phyloP scores from a whole-genome alignment of 2,888 invertebrate species.

The Erannis defoliaria region DNA sequence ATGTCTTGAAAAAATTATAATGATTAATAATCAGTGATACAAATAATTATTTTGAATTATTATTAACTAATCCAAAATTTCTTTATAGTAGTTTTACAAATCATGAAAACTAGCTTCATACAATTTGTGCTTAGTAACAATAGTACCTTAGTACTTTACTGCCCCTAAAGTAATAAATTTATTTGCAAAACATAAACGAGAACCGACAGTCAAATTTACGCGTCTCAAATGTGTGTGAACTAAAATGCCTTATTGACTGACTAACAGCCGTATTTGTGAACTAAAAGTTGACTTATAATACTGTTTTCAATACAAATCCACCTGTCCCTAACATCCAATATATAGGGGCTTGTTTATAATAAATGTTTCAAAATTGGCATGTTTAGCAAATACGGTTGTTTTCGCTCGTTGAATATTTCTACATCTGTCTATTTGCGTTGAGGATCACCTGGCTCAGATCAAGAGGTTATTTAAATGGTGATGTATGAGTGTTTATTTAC shows the following conservation, averaged over 20 bases:
- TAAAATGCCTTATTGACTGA: slow-evolving; percentile 34
- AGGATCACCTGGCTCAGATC: slow-evolving; percentile 7
- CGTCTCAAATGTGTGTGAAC: slow-evolving; percentile 18
- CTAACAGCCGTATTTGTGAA: slow-evolving; percentile 26
- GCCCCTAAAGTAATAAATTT: background rate
- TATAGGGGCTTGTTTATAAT: slow-evolving; percentile 32
- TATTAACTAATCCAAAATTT: too few relatives aligned
- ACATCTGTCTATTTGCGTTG: background rate
- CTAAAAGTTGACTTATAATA: slow-evolving; percentile 27
- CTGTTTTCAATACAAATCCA: slow-evolving; percentile 21
- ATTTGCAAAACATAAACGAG: background rate
- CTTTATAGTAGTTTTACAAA: too few relatives aligned
- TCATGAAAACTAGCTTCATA: too few relatives aligned
- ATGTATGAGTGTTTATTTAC: too few relatives aligned
- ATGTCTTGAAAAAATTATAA: too few relatives aligned
- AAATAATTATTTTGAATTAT: too few relatives aligned
- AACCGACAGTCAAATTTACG: slow-evolving; percentile 6
- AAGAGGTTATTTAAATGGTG: background rate
- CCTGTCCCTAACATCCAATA: slow-evolving; percentile 17
- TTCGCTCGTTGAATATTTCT: slow-evolving; percentile 27
- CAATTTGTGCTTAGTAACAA: too few relatives aligned
- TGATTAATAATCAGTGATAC: too few relatives aligned
- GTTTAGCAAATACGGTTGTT: slow-evolving; percentile 53
- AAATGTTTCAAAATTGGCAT: slow-evolving; percentile 49
- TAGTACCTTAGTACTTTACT: background rate